Evolutionary conservation across 1,140 invertebrate species (phyloP).

Genomic region (Ctenoplectra terminalis): DNA sequence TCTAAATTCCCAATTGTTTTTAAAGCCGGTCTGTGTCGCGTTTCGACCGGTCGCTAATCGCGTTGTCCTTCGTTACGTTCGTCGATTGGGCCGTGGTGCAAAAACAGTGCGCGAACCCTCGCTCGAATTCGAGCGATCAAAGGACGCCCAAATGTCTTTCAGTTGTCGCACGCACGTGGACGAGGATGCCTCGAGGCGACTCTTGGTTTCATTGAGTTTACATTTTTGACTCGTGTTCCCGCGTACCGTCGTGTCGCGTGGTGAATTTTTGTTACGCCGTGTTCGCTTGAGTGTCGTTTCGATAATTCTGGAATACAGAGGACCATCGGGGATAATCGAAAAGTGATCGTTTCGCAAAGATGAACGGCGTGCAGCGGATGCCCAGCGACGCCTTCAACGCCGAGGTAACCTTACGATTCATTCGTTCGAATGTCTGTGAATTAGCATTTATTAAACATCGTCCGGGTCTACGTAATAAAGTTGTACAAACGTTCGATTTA

Average conservation of each 20-base stretch:
- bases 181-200: conserved; percentile 20
- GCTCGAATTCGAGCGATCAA: conserved; percentile 22
- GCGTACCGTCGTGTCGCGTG: neutral
- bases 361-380: conserved; percentile 70
- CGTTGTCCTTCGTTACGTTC: neutral
- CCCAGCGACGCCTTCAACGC: conserved; percentile 64
- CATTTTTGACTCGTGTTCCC: conserved; percentile 17
- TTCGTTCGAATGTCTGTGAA: neutral
- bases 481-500: neutral
- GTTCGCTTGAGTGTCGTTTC: neutral
- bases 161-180: conserved; percentile 38
- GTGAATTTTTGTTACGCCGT: too few species aligned
- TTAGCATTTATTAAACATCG: neutral
- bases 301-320: neutral
- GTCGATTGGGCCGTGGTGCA: neutral
- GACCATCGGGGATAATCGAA: neutral
- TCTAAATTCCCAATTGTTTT: neutral
- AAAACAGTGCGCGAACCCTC: conserved; percentile 16
- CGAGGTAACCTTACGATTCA: conserved; percentile 58
- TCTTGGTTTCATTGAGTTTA: conserved; percentile 1
- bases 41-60: neutral
- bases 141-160: conserved; percentile 40
- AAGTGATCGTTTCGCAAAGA: conserved; percentile 36
- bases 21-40: neutral
- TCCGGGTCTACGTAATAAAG: neutral